A percentile compares a stretch with the other conserved stretches of the same genome.
Conservation (phyloP, 2,888 invertebrate genomes). For the Coronaproctus castanopsis region DNA sequence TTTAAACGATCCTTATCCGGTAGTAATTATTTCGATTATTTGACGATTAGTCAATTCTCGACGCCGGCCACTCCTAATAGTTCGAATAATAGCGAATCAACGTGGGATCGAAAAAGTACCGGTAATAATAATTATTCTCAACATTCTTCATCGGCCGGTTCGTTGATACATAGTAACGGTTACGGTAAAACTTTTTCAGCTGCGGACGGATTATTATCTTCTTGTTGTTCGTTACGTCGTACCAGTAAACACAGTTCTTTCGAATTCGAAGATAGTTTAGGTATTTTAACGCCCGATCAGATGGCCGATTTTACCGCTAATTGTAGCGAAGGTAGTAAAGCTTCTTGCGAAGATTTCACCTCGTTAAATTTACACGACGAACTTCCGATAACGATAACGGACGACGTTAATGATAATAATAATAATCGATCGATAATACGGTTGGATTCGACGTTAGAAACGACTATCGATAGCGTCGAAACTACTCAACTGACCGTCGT, state of each 20-base stretch:
- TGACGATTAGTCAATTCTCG: conserved; percentile 10
- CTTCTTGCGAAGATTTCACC: conserved; percentile 11
- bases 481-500: neutral
- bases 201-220: conserved; percentile 22
- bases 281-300: conserved; percentile 72
- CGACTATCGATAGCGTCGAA: neutral
- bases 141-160: conserved; percentile 18
- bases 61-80: conserved; percentile 13
- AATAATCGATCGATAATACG: no score
- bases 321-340: conserved; percentile 2
- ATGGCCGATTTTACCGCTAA: conserved; percentile 48
- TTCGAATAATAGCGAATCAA: conserved; percentile 9
- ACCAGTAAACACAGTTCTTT: conserved; percentile 55
- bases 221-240: conserved; percentile 16
- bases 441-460: neutral
- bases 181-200: conserved; percentile 18
- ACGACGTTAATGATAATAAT: neutral
- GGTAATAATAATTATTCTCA: conserved; percentile 17
- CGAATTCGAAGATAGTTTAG: conserved; percentile 60
- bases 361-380: conserved; percentile 2
- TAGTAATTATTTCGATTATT: conserved; percentile 1
- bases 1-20: conserved; percentile 1
- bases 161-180: conserved; percentile 15
- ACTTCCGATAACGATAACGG: neutral
- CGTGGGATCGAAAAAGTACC: conserved; percentile 17